Percentiles rank a stretch among this genome's conserved stretches.
phyloP scores from a whole-genome alignment of 2,113 vertebrate species.

The Aphyosemion australe region DNA sequence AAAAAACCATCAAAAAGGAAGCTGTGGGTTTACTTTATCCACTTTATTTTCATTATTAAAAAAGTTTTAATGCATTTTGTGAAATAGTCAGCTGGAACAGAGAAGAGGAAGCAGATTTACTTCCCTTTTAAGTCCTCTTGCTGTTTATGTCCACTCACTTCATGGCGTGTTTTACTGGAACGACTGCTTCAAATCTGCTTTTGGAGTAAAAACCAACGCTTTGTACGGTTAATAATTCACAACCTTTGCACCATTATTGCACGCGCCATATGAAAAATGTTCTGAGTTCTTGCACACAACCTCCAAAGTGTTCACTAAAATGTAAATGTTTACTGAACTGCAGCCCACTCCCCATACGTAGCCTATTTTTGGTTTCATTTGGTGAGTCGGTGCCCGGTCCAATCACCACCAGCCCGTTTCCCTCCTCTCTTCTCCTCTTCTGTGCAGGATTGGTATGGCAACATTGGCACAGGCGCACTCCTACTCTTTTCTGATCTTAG shows the following conservation, averaged over 20 bases:
- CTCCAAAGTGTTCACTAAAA: slow-evolving; percentile 28
- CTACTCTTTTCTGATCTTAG: slow-evolving; percentile 75
- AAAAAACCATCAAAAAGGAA: too few relatives aligned
- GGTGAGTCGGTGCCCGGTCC: slow-evolving; percentile 33
- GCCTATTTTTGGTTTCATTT: slow-evolving; percentile 57
- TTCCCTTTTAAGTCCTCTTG: slow-evolving; percentile 41
- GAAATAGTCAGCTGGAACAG: slow-evolving; percentile 28
- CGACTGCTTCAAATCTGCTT: neutral
- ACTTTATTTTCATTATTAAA: neutral
- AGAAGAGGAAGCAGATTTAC: slow-evolving; percentile 56
- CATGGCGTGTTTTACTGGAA: slow-evolving; percentile 19
- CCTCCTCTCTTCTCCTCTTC: slow-evolving; percentile 40
- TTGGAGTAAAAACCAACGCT: neutral
- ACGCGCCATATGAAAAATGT: slow-evolving; percentile 7
- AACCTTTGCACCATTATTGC: slow-evolving; percentile 11
- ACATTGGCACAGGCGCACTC: slow-evolving; percentile 74
- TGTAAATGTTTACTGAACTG: slow-evolving; percentile 50
- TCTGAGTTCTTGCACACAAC: neutral
- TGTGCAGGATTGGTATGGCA: slow-evolving; percentile 73
- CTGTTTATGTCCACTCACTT: slow-evolving; percentile 19
- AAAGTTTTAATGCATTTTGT: neutral
- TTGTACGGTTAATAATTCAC: slow-evolving; percentile 31
- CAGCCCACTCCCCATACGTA: slow-evolving; percentile 37
- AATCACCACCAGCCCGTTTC: slow-evolving; percentile 47
- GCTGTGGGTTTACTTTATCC: neutral